Evolutionary conservation across 1,140 invertebrate species (phyloP).

Genomic region (Aphelinus certus): DNA sequence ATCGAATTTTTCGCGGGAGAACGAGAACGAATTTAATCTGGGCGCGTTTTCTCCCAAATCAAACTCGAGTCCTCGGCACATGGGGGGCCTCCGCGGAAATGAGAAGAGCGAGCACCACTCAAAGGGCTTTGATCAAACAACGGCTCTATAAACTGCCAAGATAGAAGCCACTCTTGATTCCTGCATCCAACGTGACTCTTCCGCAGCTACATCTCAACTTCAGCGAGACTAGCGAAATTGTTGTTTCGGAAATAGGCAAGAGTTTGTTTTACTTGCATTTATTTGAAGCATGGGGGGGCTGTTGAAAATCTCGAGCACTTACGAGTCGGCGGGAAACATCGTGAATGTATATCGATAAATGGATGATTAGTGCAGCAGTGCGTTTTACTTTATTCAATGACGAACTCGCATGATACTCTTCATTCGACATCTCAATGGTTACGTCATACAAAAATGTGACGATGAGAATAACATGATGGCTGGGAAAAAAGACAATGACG

Average conservation of each 20-base stretch:
- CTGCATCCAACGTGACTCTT: not conserved
- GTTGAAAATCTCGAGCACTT: no score
- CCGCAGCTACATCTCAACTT: not conserved
- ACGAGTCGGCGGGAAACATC: no score
- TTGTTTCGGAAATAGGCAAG: conserved; percentile 16
- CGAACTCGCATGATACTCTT: no score
- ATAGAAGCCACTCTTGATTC: not conserved
- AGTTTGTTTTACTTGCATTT: no score
- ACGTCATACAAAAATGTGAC: no score
- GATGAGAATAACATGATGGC: no score
- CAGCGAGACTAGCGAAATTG: conserved; percentile 15
- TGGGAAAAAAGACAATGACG: no score
- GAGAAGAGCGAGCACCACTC: not conserved
- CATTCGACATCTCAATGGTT: no score
- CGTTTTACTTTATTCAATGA: no score
- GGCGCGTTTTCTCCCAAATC: not conserved
- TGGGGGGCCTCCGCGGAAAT: not conserved
- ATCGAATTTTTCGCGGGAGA: not conserved
- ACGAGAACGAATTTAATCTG: not conserved
- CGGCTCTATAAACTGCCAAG: not conserved
- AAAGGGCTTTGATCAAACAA: conserved; percentile 19
- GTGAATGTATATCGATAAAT: no score
- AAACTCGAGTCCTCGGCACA: conserved; percentile 7
- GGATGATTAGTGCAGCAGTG: no score
- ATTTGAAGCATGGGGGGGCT: no score